These are phyloP conservation scores for Eptesicus fuscus DNA, from an alignment of 2,113 vertebrate species.

Conservation along the genomic window DNA sequence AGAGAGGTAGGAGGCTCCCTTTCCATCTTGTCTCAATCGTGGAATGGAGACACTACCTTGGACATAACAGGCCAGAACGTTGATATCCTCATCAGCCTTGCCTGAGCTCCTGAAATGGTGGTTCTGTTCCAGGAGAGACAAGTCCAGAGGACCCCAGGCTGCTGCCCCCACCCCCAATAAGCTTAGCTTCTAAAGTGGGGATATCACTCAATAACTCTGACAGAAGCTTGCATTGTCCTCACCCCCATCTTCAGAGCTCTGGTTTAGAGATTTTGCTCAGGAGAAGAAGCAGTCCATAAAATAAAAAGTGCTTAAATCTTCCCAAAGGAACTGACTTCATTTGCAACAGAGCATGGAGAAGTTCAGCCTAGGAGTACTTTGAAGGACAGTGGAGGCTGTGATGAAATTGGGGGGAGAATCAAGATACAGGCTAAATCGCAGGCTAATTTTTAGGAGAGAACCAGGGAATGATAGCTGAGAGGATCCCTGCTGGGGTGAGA, in stretches of 20 bases:
- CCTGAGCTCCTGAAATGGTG: neutral
- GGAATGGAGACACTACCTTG: neutral
- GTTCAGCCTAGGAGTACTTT: neutral
- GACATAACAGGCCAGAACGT: neutral
- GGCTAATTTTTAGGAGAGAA: neutral
- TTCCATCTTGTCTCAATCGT: too few relatives aligned
- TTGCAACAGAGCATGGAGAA: neutral
- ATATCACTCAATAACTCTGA: neutral
- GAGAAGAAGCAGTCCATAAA: neutral
- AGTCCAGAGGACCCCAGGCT: neutral
- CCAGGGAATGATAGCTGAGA: neutral
- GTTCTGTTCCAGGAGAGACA: neutral
- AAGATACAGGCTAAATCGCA: neutral
- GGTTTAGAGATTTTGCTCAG: neutral
- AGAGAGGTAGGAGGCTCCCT: neutral
- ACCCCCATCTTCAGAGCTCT: neutral
- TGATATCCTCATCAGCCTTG: neutral
- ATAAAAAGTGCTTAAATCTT: neutral
- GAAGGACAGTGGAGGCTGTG: neutral
- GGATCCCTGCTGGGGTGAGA: neutral
- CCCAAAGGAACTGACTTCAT: neutral
- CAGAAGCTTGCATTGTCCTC: neutral
- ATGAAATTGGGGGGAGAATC: neutral
- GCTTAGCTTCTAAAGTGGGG: neutral
- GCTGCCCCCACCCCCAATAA: neutral